Conservation (phyloP, 2,113 vertebrate species). For the Collichthys lucidus region DNA sequence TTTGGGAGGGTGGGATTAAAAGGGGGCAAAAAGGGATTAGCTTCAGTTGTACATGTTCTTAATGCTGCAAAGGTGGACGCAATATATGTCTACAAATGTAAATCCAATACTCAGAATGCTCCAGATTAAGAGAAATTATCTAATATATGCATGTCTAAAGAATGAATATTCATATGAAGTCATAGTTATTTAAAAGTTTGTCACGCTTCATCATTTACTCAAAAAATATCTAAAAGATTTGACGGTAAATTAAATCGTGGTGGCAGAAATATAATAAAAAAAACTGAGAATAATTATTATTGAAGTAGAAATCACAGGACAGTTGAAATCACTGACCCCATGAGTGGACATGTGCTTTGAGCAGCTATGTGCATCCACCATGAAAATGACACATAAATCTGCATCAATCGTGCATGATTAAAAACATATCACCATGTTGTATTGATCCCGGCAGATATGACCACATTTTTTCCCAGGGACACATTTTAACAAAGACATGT, state of each 20-base stretch:
- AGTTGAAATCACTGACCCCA: slow-evolving; percentile 45
- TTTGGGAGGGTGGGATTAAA: slow-evolving; percentile 62
- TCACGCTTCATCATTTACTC: not conserved
- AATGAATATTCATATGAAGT: not conserved
- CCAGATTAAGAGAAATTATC: not conserved
- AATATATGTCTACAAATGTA: slow-evolving; percentile 26
- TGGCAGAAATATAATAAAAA: not conserved
- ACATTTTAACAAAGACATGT: slow-evolving; percentile 69
- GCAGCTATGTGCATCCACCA: slow-evolving; percentile 37
- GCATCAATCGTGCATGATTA: slow-evolving; percentile 55
- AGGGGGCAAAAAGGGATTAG: slow-evolving; percentile 49
- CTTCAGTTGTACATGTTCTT: slow-evolving; percentile 50
- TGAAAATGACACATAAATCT: slow-evolving; percentile 35
- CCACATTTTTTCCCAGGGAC: slow-evolving; percentile 49
- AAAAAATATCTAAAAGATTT: not conserved
- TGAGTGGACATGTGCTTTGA: slow-evolving; percentile 21
- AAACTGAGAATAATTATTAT: slow-evolving; percentile 4
- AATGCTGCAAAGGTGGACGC: slow-evolving; percentile 24
- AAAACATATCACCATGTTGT: slow-evolving; percentile 45
- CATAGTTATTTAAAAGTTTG: not conserved
- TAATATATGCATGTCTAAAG: not conserved
- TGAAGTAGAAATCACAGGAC: slow-evolving; percentile 22
- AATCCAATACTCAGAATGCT: not conserved
- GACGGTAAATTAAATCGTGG: not conserved
- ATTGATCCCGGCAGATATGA: slow-evolving; percentile 63